phyloP scores from a whole-genome alignment of 1,140 invertebrate genomes.

The Bombus cullumanus region DNA sequence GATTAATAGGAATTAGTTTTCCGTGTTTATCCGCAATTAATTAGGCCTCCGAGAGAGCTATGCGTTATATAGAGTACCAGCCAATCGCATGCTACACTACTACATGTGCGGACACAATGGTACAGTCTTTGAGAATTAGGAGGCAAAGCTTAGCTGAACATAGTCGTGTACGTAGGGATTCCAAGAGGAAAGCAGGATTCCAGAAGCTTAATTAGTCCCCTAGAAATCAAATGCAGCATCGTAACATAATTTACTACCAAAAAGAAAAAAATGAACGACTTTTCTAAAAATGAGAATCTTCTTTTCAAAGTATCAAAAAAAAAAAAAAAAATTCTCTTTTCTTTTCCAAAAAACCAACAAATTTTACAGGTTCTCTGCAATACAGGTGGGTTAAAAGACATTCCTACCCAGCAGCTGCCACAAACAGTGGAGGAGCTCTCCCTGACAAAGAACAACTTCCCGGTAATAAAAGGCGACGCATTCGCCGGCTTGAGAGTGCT shows the following conservation, averaged over 20 bases:
- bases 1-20: background rate
- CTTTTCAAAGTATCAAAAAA: too few species aligned
- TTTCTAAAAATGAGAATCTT: too few species aligned
- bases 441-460: constrained; percentile 91
- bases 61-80: background rate
- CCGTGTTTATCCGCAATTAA: background rate
- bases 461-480: constrained; percentile 89
- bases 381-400: constrained; percentile 90
- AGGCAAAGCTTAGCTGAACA: too few species aligned
- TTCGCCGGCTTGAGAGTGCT: constrained; percentile 88
- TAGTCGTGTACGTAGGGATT: too few species aligned
- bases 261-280: background rate
- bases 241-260: background rate
- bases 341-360: background rate
- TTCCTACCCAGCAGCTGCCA: constrained; percentile 88
- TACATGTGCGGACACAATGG: background rate
- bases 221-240: background rate
- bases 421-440: constrained; percentile 90
- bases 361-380: constrained; percentile 90
- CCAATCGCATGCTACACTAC: too few species aligned
- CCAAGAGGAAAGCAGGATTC: background rate
- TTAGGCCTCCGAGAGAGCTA: background rate
- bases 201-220: background rate
- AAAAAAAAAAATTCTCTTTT: background rate
- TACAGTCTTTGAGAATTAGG: background rate